phyloP scores from a whole-genome alignment of 2,888 invertebrate genomes.

The Cotesia congregata region DNA sequence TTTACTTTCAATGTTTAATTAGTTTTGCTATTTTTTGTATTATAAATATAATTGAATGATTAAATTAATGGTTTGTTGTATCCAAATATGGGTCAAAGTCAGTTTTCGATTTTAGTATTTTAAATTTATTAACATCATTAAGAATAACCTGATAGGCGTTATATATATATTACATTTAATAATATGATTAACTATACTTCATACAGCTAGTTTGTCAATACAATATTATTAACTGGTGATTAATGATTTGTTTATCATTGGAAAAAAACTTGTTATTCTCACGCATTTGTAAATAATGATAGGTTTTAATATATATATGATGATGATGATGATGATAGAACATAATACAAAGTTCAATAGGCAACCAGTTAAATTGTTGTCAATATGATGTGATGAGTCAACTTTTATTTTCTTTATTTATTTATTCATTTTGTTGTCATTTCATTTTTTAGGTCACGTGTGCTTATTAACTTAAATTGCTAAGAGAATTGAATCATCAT shows the following conservation, averaged over 20 bases:
- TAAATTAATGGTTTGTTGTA: background rate
- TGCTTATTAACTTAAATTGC: constrained; percentile 61
- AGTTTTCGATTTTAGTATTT: no score
- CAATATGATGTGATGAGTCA: background rate
- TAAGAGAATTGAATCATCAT: constrained; percentile 58
- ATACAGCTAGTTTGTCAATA: background rate
- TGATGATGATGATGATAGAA: constrained; percentile 1
- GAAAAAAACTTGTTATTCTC: constrained; percentile 20
- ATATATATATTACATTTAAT: no score
- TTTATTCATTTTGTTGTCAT: constrained; percentile 2
- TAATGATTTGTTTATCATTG: constrained; percentile 18
- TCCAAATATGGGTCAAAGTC: background rate
- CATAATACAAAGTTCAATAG: constrained; percentile 17
- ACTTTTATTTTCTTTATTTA: background rate
- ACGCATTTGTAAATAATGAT: constrained; percentile 19
- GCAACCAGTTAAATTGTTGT: constrained; percentile 12
- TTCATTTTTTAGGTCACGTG: background rate
- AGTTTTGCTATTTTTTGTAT: no score
- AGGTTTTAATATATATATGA: background rate
- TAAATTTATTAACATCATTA: background rate
- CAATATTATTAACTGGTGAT: background rate
- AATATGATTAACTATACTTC: no score
- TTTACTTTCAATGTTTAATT: no score
- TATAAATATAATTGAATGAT: background rate
- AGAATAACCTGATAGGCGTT: no score